Conservation (phyloP, 64 coral and sea anemone species). For the Hydrozoanthus tunicans region DNA sequence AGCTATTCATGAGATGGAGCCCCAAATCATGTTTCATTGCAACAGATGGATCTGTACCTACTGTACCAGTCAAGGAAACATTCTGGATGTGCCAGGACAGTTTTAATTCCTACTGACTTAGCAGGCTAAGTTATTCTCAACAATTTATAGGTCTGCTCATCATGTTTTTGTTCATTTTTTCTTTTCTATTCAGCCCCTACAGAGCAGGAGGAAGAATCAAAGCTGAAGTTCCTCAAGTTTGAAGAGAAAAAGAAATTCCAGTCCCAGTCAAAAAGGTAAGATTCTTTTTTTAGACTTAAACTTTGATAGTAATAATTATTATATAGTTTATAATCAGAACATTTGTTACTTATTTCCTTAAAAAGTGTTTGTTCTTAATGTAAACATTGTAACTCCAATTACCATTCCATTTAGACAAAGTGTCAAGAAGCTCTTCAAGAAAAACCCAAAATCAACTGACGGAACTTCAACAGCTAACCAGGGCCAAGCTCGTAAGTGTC, state of each 20-base stretch:
- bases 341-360: not conserved
- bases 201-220: slow-evolving; percentile 63
- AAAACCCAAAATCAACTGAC: slow-evolving; percentile 66
- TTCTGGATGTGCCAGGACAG: no score
- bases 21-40: no score
- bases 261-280: slow-evolving; percentile 95
- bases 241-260: slow-evolving; percentile 99
- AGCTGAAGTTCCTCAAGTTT: slow-evolving; percentile 95
- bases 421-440: slow-evolving; percentile 96
- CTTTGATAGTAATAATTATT: no score
- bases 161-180: not conserved
- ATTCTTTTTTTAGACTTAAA: not conserved
- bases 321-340: not conserved
- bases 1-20: no score
- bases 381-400: not conserved
- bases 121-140: no score
- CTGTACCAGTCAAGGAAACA: no score
- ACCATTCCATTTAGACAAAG: slow-evolving; percentile 63
- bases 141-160: not conserved
- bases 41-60: no score
- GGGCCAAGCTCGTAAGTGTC: slow-evolving; percentile 31
- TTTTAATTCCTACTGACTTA: no score
- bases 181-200: slow-evolving; percentile 17
- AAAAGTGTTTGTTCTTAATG: not conserved
- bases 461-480: slow-evolving; percentile 13